Conservation (phyloP, 2,888 invertebrate species). For the Daptonema setosum region DNA sequence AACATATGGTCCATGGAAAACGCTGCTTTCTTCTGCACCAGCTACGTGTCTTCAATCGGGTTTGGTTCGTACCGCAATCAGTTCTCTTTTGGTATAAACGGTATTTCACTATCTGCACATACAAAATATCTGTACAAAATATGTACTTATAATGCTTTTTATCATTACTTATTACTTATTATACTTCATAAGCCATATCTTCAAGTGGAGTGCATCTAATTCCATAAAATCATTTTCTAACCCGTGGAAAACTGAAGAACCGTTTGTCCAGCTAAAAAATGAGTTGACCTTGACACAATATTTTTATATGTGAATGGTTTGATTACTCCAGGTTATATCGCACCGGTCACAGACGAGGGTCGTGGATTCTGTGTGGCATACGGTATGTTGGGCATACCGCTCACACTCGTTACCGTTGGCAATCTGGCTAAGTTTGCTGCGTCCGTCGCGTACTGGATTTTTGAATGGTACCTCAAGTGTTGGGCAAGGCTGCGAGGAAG, state of each 20-base stretch:
- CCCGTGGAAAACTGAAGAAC: too few species aligned
- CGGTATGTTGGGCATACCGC: not conserved
- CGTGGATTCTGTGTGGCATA: not conserved
- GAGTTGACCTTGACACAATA: too few species aligned
- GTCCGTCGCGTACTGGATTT: not conserved
- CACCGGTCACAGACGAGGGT: not conserved
- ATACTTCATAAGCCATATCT: too few species aligned
- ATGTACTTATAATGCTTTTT: too few species aligned
- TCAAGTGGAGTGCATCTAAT: too few species aligned
- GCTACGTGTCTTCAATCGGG: not conserved
- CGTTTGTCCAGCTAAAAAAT: too few species aligned
- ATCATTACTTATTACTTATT: too few species aligned
- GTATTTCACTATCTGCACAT: too few species aligned
- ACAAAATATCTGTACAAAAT: too few species aligned
- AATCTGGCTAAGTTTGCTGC: not conserved
- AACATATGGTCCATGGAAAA: not conserved
- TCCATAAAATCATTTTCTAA: too few species aligned
- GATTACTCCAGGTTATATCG: not conserved
- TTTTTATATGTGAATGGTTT: not conserved
- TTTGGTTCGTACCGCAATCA: not conserved
- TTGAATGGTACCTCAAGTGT: not conserved
- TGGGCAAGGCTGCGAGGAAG: too few species aligned
- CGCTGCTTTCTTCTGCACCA: not conserved
- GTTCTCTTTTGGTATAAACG: not conserved
- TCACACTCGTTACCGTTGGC: not conserved